phyloP scores from a whole-genome alignment of 2,113 vertebrate genomes.

The Psittacula cyanocephala region DNA sequence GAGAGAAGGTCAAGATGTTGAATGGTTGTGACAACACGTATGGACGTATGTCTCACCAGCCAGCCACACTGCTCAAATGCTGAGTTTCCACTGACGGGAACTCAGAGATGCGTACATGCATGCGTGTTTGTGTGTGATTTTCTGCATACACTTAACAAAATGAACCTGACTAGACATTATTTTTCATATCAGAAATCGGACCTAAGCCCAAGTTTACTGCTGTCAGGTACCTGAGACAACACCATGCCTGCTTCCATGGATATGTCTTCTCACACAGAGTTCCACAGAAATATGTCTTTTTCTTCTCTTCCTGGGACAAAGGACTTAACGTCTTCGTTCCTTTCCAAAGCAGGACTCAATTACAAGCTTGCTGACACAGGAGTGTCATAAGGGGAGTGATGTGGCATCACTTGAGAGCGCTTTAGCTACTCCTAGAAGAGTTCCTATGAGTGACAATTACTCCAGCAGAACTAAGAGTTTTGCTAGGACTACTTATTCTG shows the following conservation, averaged over 20 bases:
- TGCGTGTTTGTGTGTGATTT: background rate
- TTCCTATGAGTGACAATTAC: background rate
- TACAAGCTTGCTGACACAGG: background rate
- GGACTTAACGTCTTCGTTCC: background rate
- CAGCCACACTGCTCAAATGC: background rate
- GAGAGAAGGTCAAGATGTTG: background rate
- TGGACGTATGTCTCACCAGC: background rate
- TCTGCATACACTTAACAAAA: background rate
- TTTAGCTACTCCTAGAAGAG: background rate
- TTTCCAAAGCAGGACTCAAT: background rate
- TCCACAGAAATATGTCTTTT: background rate
- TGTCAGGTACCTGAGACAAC: background rate
- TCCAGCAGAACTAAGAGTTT: background rate
- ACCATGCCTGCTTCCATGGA: background rate
- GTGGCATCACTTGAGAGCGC: background rate
- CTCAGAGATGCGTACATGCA: accelerated
- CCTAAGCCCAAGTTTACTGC: background rate
- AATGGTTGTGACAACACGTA: background rate
- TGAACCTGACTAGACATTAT: background rate
- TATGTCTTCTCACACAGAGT: background rate
- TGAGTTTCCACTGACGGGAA: background rate
- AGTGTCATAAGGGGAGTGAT: background rate
- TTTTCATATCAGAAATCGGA: background rate
- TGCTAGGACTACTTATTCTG: background rate
- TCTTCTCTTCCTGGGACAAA: background rate